A percentile compares a stretch with the other conserved stretches of the same genome.
Evolutionary conservation across 2,888 invertebrate genomes (phyloP).

Genomic region (Exephanes ischioxanthus): DNA sequence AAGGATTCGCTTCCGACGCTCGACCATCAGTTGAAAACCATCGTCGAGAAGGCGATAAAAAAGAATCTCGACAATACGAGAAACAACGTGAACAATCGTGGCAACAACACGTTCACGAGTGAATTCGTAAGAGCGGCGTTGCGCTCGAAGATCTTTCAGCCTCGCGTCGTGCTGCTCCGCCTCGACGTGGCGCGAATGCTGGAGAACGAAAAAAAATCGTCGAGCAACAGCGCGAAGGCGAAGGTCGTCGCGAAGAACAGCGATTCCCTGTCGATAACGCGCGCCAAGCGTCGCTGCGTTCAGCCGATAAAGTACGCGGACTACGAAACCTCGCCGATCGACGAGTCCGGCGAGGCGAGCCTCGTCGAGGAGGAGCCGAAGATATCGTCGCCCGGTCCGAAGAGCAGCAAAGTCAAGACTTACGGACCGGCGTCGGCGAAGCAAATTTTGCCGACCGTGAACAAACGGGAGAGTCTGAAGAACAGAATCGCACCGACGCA

Average conservation of each 20-base stretch:
- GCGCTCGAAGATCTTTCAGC: conserved; percentile 79
- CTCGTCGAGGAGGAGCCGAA: conserved; percentile 9
- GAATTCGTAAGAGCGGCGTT: conserved; percentile 76
- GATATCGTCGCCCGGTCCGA: conserved; percentile 1
- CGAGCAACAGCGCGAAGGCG: conserved; percentile 2
- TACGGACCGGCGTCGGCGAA: conserved; percentile 51
- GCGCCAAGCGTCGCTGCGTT: conserved; percentile 74
- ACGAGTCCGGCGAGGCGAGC: conserved; percentile 44
- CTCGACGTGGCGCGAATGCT: conserved; percentile 64
- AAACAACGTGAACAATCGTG: conserved; percentile 21
- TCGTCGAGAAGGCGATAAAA: conserved; percentile 80
- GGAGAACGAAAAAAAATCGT: neutral
- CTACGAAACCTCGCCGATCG: conserved; percentile 73
- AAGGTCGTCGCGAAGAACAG: neutral
- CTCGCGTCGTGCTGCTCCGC: conserved; percentile 77
- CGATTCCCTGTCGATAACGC: neutral
- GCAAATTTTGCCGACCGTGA: neutral
- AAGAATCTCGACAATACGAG: conserved; percentile 78
- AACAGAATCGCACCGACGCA: neutral
- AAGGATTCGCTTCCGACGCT: conserved; percentile 74
- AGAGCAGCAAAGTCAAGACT: conserved; percentile 49
- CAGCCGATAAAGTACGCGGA: conserved; percentile 76
- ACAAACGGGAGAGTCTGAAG: neutral
- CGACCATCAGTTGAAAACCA: conserved; percentile 78
- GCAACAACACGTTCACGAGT: conserved; percentile 72